phyloP scores from a whole-genome alignment of 2,888 invertebrate species.

The Sminthurides aquaticus region DNA sequence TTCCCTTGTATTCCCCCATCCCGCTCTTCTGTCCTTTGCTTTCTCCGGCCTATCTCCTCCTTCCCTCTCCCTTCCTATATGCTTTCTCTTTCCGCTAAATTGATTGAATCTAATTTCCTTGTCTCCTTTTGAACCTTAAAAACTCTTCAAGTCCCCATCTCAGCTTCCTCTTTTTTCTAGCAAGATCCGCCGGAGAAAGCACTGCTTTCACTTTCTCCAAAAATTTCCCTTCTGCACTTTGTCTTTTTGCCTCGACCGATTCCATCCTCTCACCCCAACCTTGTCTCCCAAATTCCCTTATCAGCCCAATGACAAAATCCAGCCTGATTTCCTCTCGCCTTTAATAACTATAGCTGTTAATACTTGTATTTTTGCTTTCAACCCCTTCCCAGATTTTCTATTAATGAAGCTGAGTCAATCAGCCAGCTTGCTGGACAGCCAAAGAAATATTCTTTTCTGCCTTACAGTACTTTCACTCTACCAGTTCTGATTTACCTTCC shows the following conservation, averaged over 20 bases:
- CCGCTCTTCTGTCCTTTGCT: too few species aligned
- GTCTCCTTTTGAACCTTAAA: neutral
- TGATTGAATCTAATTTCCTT: neutral
- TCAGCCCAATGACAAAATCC: neutral
- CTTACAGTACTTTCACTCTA: neutral
- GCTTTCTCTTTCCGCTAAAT: neutral
- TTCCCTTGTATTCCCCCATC: too few species aligned
- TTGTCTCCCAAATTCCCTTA: neutral
- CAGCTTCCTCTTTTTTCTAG: neutral
- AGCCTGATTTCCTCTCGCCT: neutral
- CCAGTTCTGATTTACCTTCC: neutral
- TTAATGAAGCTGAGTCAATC: too few species aligned
- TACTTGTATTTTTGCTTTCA: neutral
- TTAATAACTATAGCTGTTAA: neutral
- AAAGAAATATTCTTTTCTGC: too few species aligned
- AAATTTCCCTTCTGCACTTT: neutral
- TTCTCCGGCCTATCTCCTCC: too few species aligned
- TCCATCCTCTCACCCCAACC: too few species aligned
- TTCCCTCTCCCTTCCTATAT: neutral
- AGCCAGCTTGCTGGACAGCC: too few species aligned
- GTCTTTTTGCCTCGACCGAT: neutral
- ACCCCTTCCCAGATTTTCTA: too few species aligned
- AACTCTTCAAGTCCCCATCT: neutral
- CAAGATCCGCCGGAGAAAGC: too few species aligned
- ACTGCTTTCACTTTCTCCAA: neutral